Evolutionary conservation across 2,888 invertebrate genomes (phyloP), one percentile per base, ranked within the genome.

Genomic region (Caenorhabditis imperialis): DNA sequence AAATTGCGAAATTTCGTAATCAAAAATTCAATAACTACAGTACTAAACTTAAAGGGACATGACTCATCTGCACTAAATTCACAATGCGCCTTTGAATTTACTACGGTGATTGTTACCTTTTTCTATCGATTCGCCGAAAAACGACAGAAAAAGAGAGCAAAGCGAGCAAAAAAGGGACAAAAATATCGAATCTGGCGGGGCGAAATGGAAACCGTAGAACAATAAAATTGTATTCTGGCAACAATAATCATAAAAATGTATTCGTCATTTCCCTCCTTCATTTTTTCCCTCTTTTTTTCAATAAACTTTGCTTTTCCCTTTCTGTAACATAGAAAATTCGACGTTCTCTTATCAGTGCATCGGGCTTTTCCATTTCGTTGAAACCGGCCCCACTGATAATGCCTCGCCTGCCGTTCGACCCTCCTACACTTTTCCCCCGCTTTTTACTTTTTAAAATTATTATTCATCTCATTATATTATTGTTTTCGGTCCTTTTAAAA

Each of bases 321-420:
- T 44, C 40, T 50, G 57, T 51, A 48, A 55, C 25, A 40, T 48
- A 48, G 35, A 44, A 57, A 35, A 38, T 40, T 42, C 53, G 35
- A 35, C 27, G 55, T 58, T 58, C 27, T 48, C 27, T 57, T 57
- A 67, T 57, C 67, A 67, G 51, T 35, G 22, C 20, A 42, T 42
- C n/a, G 51, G 40, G 67, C 50, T 42, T 67, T 67, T 67, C 57
- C 67, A 67, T 67, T 67, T 67, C 67, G 57, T 67, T 67, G 67
- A 67, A 67, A 67, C 37, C 25, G 62, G 53, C 38, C 20, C 45
- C 67, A 37, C 67, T 67, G 67, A 67, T 67, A 67, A 33, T 47
- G 30, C 53, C 35, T 37, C 50, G 38, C 55, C 48, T 42, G 30
- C 65, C 65, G 67, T 67, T 67, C 65, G 65, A 57, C 65, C 40